Evolutionary conservation across 2,797 vertebrate species (phyloP).

Genomic region (Esox lucius): DNA sequence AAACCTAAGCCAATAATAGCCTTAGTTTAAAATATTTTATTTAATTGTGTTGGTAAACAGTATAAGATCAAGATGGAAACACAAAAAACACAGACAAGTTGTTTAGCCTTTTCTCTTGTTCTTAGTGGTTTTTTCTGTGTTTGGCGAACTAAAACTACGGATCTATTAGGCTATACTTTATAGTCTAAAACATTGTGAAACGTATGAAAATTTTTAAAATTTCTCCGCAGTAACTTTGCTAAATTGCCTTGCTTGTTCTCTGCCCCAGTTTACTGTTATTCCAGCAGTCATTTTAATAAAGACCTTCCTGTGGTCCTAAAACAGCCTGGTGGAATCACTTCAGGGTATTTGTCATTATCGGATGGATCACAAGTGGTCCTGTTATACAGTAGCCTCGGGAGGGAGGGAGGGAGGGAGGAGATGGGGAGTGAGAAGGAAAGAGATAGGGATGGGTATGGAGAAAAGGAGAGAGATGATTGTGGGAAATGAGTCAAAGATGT

Average conservation of each 20-base stretch:
- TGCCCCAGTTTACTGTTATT: constrained; percentile 24
- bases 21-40: no score
- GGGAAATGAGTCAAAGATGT: constrained; percentile 50
- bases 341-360: constrained; percentile 51
- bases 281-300: constrained; percentile 44
- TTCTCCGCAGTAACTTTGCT: constrained; percentile 9
- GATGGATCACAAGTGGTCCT: constrained; percentile 52
- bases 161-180: not conserved
- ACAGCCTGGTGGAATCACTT: constrained; percentile 39
- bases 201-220: not conserved
- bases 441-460: constrained; percentile 13
- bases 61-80: no score
- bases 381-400: constrained; percentile 50
- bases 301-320: constrained; percentile 41
- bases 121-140: not conserved
- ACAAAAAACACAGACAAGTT: no score
- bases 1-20: no score
- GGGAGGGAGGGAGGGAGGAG: not conserved
- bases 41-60: no score
- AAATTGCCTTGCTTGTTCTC: constrained; percentile 36
- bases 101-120: not conserved
- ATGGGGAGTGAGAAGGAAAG: not conserved
- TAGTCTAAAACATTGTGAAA: not conserved
- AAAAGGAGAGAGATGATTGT: constrained; percentile 35
- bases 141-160: not conserved